Percentiles rank a stretch among this genome's conserved stretches.
phyloP scores from a whole-genome alignment of 2,113 vertebrate genomes.

The Sigmodon hispidus region DNA sequence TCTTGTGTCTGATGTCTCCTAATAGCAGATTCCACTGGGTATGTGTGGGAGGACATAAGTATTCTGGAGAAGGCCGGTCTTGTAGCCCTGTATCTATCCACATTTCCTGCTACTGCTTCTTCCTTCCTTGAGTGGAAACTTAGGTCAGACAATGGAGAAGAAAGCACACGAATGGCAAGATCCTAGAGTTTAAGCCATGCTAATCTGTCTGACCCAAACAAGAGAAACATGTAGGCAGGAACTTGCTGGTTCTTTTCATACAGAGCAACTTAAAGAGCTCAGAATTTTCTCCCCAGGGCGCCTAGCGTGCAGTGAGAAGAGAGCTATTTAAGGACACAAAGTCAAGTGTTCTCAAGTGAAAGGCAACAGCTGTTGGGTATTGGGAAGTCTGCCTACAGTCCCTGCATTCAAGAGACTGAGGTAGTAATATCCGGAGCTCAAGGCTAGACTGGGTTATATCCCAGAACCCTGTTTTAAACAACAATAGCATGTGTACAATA shows the following conservation, averaged over 20 bases:
- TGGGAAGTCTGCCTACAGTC: not conserved
- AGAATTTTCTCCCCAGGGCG: not conserved
- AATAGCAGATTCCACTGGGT: not conserved
- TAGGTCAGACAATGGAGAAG: not conserved
- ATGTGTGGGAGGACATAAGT: not conserved
- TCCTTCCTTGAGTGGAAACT: not conserved
- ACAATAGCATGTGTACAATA: not conserved
- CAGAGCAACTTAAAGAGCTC: not conserved
- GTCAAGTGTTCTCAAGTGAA: not conserved
- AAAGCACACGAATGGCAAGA: not conserved
- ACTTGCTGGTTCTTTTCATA: not conserved
- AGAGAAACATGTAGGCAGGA: not conserved
- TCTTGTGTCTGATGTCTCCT: not conserved
- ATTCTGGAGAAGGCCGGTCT: not conserved
- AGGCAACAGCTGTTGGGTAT: not conserved
- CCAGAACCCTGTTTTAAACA: not conserved
- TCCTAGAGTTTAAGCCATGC: not conserved
- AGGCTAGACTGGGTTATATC: not conserved
- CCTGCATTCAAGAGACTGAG: not conserved
- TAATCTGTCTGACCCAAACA: not conserved
- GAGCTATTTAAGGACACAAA: conserved; percentile 18
- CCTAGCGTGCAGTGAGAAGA: not conserved
- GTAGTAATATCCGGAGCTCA: not conserved
- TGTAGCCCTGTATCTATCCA: accelerated
- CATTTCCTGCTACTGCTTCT: not conserved